Conservation (phyloP, 2,888 invertebrate species). For the Aphidoletes aphidimyza region DNA sequence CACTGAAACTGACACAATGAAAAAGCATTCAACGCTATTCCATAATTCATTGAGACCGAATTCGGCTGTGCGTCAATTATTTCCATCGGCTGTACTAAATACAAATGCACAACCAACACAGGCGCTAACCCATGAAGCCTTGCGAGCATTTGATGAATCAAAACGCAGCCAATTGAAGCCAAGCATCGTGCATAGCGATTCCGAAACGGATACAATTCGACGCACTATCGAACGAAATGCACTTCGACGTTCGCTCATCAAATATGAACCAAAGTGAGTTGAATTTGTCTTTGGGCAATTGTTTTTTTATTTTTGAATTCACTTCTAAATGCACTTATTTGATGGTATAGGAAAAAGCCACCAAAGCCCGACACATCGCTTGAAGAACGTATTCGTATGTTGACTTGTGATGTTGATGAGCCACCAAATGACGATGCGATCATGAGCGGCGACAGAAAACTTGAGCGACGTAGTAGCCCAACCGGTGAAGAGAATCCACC, state of each 20-base stretch:
- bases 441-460: constrained; percentile 61
- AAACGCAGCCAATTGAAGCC: constrained; percentile 69
- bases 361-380: constrained; percentile 76
- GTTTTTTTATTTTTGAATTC: background rate
- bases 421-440: constrained; percentile 66
- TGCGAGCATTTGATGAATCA: constrained; percentile 76
- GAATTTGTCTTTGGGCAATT: background rate
- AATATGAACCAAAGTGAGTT: constrained; percentile 70
- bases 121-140: constrained; percentile 78
- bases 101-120: constrained; percentile 59
- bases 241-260: constrained; percentile 79
- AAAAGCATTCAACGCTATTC: constrained; percentile 65
- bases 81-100: constrained; percentile 67
- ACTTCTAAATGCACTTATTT: too few species aligned
- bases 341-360: constrained; percentile 66
- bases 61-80: constrained; percentile 85
- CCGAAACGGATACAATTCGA: constrained; percentile 75
- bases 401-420: constrained; percentile 88
- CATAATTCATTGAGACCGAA: constrained; percentile 70
- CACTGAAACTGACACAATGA: constrained; percentile 65
- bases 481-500: constrained; percentile 72
- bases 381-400: constrained; percentile 84
- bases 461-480: constrained; percentile 73
- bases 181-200: constrained; percentile 62
- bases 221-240: constrained; percentile 87